Evolutionary conservation across 2,113 vertebrate species (phyloP).

Genomic region (Vulpes ferrilata): DNA sequence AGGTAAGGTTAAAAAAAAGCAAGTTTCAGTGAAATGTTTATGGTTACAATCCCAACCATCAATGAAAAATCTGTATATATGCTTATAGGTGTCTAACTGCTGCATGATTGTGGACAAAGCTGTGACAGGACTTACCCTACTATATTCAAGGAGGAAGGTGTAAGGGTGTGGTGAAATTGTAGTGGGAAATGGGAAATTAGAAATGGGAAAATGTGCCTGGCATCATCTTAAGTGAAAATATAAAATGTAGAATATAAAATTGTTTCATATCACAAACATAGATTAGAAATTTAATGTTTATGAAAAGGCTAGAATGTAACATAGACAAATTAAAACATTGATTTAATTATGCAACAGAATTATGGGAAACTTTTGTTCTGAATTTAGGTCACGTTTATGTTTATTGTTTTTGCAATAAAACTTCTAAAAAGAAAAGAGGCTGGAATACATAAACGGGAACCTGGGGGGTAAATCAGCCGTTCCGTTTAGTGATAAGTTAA

Average conservation of each 20-base stretch:
- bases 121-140: neutral
- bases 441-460: neutral
- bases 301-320: neutral
- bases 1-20: neutral
- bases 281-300: neutral
- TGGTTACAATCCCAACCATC: neutral
- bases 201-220: slow-evolving; percentile 20
- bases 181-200: neutral
- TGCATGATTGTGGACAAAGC: neutral
- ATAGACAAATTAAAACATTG: neutral
- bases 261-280: slow-evolving; percentile 23
- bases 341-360: slow-evolving; percentile 30
- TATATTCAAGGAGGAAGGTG: neutral
- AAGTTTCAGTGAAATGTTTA: slow-evolving; percentile 10
- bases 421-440: neutral
- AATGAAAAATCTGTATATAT: neutral
- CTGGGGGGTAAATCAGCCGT: neutral
- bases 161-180: neutral
- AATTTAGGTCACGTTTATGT: neutral
- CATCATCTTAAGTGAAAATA: neutral
- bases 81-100: neutral
- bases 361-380: neutral
- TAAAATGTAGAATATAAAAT: slow-evolving; percentile 29
- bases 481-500: neutral
- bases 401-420: slow-evolving; percentile 12